Base-by-base conservation (phyloP, 2,888 invertebrate genomes). In the Sialis fuliginosa region DNA sequence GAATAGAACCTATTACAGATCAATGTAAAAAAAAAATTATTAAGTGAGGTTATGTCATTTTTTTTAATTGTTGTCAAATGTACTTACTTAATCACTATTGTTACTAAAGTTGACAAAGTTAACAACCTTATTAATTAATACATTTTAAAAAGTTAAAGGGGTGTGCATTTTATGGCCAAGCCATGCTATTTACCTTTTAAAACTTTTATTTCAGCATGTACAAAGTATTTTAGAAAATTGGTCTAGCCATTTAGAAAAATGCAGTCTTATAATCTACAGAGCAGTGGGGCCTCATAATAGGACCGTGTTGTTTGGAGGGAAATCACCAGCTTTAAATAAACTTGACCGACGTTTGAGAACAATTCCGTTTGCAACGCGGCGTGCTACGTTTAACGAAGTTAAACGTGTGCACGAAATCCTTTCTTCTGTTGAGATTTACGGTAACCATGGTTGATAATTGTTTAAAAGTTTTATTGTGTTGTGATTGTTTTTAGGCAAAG, bases 311-410 rank as follows among this genome's bases (percentile, higher is more conserved):
- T 89, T 87, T 58, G 73, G 75, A 8, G 85, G 87, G 0, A 79
- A 79, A 59, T 73, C 68, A 47, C 79, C 86, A 0, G 72, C 81
- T 1, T 61, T 90, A 9, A 70, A 71, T 50, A 71, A 73, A 53
- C 71, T 67, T 4, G 84, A 85, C 57, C 55, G 63, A 1, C 66
- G 82, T 49, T 61, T 86, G 6, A 64, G 82, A 53, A 74, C 72
- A 13, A 71, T 91, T 52, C 90, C 91, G 0, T 88, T 91, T 64
- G 79, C 83, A 0, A 89, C 90, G 0, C 69, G 81, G 53, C 73
- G 87, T 54, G 84, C 91, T 0, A 86, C 86, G 0, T 83, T 78
- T 55, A 80, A 75, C 45, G 90, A 91, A 67, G 76, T 87, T 1
- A 73, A 79, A 58, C 67, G 88, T 50, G 81, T 86, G 0, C 81